These are phyloP conservation scores for Pocillopora damicornis DNA, from an alignment of 64 coral and sea anemone species.

Conservation along the genomic window DNA sequence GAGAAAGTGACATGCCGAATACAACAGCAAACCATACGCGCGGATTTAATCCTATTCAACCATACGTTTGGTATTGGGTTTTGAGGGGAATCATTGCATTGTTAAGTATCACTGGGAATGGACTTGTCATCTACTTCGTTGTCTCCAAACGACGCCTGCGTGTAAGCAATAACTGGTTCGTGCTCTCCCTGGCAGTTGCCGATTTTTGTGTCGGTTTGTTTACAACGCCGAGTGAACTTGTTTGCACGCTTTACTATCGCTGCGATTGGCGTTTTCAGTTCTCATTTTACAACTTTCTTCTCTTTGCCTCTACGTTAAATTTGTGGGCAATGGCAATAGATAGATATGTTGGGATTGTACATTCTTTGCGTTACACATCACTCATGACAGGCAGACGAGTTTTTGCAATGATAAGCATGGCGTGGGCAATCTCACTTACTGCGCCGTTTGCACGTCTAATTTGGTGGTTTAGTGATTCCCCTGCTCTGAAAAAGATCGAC, in stretches of 20 bases:
- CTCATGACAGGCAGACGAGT: constrained; percentile 1
- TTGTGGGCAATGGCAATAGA: constrained; percentile 28
- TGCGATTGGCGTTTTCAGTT: constrained; percentile 13
- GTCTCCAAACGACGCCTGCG: neutral
- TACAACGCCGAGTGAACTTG: constrained; percentile 2
- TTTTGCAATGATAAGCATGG: neutral
- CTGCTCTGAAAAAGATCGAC: neutral
- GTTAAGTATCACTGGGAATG: constrained; percentile 31
- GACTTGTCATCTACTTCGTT: constrained; percentile 33
- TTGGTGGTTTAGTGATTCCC: neutral
- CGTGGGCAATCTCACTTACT: constrained; percentile 2
- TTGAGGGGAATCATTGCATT: constrained; percentile 17
- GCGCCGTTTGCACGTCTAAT: neutral
- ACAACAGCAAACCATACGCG: neutral
- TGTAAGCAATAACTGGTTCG: constrained; percentile 43
- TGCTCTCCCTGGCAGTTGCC: constrained; percentile 34
- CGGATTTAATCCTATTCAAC: neutral
- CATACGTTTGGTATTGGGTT: constrained; percentile 7
- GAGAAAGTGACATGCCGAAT: neutral
- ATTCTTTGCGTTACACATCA: constrained; percentile 2
- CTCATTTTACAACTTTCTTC: neutral
- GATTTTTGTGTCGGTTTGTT: constrained; percentile 43
- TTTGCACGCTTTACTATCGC: neutral
- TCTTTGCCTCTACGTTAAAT: neutral
- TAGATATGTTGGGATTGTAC: constrained; percentile 11